Evolutionary conservation across 2,113 vertebrate species (phyloP).

Genomic region (Notarius quadriscutis): DNA sequence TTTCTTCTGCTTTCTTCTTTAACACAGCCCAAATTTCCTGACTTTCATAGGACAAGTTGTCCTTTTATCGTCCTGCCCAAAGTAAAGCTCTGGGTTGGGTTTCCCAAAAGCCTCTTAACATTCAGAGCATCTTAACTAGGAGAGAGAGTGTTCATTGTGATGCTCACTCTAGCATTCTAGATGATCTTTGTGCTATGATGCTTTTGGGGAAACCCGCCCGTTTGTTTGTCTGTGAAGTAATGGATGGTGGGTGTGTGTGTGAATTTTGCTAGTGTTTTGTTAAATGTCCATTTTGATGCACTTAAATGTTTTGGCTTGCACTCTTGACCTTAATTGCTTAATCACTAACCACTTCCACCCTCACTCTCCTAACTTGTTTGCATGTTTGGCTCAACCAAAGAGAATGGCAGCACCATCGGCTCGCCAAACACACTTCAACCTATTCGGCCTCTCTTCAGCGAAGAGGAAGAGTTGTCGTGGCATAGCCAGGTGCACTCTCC

Average conservation of each 20-base stretch:
- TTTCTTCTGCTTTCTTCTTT: slow-evolving; percentile 4
- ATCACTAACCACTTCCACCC: slow-evolving; percentile 56
- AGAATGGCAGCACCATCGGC: slow-evolving; percentile 53
- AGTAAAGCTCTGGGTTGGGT: too few species aligned
- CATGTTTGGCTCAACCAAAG: slow-evolving; percentile 73
- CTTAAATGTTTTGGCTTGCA: slow-evolving; percentile 26
- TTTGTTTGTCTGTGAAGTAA: neutral
- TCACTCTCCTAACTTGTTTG: slow-evolving; percentile 70
- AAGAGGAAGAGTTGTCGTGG: slow-evolving; percentile 11
- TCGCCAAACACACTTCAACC: slow-evolving; percentile 37
- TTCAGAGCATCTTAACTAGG: too few species aligned
- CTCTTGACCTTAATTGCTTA: slow-evolving; percentile 42
- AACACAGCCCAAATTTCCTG: neutral
- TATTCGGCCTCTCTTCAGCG: slow-evolving; percentile 38
- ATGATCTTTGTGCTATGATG: too few species aligned
- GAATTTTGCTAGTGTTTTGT: neutral
- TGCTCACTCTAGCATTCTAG: too few species aligned
- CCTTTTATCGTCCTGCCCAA: neutral
- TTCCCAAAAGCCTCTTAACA: too few species aligned
- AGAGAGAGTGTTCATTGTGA: too few species aligned
- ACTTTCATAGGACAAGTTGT: neutral
- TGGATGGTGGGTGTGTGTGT: neutral
- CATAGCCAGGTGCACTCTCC: slow-evolving; percentile 58
- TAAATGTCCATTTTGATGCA: neutral
- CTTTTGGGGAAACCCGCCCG: too few species aligned